Evolutionary conservation across 2,888 invertebrate genomes (phyloP).

Genomic region (Gortyna flavago): DNA sequence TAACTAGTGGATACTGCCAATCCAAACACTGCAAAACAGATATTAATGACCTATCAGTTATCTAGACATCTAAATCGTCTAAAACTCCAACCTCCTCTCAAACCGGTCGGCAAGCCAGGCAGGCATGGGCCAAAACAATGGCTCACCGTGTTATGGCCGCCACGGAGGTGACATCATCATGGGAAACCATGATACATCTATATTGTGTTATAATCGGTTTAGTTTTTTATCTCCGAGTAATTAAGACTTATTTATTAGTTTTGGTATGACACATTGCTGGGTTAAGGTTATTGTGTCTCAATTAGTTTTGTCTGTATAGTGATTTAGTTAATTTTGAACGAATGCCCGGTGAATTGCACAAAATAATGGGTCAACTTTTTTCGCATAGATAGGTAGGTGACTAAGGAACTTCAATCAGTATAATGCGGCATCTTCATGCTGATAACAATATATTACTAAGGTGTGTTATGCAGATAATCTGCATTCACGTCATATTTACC

Average conservation of each 20-base stretch:
- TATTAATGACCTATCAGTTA: slow-evolving; percentile 7
- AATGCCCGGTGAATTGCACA: background rate
- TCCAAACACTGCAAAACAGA: background rate
- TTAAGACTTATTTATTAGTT: slow-evolving; percentile 38
- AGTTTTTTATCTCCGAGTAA: slow-evolving; percentile 37
- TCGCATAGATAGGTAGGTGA: no score
- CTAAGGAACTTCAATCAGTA: background rate
- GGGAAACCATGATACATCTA: slow-evolving; percentile 44
- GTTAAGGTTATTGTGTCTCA: background rate
- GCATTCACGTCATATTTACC: no score
- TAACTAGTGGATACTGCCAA: background rate
- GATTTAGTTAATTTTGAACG: background rate
- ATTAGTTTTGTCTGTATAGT: background rate
- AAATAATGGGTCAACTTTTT: background rate
- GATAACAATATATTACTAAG: background rate
- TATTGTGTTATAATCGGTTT: slow-evolving; percentile 34
- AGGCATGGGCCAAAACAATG: slow-evolving; percentile 57
- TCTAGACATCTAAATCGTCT: slow-evolving; percentile 31
- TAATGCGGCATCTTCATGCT: background rate
- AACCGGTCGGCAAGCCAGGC: slow-evolving; percentile 47
- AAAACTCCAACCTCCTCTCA: background rate
- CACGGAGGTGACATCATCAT: slow-evolving; percentile 66
- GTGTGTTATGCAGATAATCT: background rate
- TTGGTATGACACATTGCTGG: slow-evolving; percentile 29
- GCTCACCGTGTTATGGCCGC: slow-evolving; percentile 51